Conservation (phyloP, 2,888 invertebrate species). For the Quadriops clusia region DNA sequence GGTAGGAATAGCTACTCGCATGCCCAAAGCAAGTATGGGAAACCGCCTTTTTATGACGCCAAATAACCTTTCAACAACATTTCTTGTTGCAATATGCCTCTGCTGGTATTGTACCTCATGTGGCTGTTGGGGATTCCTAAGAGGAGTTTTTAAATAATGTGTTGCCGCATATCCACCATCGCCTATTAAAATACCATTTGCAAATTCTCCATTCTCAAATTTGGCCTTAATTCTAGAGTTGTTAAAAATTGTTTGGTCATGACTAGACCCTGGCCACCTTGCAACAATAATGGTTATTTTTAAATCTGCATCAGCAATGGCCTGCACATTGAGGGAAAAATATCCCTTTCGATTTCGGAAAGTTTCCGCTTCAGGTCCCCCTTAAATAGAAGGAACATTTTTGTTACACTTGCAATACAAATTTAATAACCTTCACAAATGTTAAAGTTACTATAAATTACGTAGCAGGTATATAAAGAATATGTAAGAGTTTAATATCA, state of each 20-base stretch:
- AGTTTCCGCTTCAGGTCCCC: slow-evolving; percentile 15
- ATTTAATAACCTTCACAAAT: too few relatives aligned
- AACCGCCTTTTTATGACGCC: slow-evolving; percentile 13
- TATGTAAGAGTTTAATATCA: too few relatives aligned
- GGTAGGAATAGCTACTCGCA: not conserved
- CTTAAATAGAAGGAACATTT: too few relatives aligned
- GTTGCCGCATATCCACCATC: slow-evolving; percentile 7
- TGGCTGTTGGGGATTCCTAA: not conserved
- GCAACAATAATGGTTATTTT: slow-evolving; percentile 14
- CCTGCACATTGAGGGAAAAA: slow-evolving; percentile 19
- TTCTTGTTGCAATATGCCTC: slow-evolving; percentile 15
- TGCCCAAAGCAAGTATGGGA: slow-evolving; percentile 6
- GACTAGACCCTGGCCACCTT: slow-evolving; percentile 21
- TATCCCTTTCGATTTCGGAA: slow-evolving; percentile 17
- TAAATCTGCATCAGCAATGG: slow-evolving; percentile 14
- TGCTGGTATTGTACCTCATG: not conserved
- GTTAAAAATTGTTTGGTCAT: slow-evolving; percentile 19
- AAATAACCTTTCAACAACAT: slow-evolving; percentile 17
- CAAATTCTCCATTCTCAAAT: slow-evolving; percentile 16
- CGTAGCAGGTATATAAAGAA: too few relatives aligned
- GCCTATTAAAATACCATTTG: slow-evolving; percentile 15
- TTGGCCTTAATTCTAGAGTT: slow-evolving; percentile 13
- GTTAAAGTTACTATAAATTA: too few relatives aligned
- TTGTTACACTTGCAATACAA: too few relatives aligned
- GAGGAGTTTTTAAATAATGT: slow-evolving; percentile 1